phyloP scores from a whole-genome alignment of 2,797 vertebrate genomes.

The Hafferia zeledoni region DNA sequence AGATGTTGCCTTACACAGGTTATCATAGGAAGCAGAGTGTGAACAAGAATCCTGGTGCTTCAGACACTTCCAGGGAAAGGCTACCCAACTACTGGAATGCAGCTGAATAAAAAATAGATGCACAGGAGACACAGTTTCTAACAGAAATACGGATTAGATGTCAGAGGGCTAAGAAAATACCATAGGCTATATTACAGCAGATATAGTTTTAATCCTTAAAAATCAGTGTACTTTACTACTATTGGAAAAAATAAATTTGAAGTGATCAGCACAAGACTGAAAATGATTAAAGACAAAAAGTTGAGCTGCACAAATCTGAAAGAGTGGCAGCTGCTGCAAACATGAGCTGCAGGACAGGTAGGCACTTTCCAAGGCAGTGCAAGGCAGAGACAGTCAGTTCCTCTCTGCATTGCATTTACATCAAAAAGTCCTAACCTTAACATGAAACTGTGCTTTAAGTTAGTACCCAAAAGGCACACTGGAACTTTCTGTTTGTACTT shows the following conservation, averaged over 20 bases:
- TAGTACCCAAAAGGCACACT: neutral
- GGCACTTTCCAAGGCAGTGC: neutral
- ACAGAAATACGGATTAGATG: neutral
- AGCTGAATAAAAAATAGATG: neutral
- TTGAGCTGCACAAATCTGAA: neutral
- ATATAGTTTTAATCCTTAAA: neutral
- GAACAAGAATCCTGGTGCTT: neutral
- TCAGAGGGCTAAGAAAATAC: neutral
- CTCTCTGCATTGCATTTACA: neutral
- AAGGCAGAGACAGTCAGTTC: rapidly evolving
- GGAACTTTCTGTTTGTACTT: neutral
- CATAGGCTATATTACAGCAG: neutral
- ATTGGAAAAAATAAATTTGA: neutral
- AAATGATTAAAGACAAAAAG: neutral
- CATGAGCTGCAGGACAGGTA: neutral
- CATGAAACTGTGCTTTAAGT: neutral
- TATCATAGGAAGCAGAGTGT: neutral
- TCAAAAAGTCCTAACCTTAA: neutral
- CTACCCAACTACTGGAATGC: neutral
- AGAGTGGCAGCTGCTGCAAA: neutral
- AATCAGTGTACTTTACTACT: neutral
- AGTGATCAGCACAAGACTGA: rapidly evolving
- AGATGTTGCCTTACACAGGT: conserved; percentile 25
- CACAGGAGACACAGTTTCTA: neutral
- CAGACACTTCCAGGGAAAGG: neutral